Evolutionary conservation across 2,113 vertebrate species (phyloP).

Genomic region (Ia io): DNA sequence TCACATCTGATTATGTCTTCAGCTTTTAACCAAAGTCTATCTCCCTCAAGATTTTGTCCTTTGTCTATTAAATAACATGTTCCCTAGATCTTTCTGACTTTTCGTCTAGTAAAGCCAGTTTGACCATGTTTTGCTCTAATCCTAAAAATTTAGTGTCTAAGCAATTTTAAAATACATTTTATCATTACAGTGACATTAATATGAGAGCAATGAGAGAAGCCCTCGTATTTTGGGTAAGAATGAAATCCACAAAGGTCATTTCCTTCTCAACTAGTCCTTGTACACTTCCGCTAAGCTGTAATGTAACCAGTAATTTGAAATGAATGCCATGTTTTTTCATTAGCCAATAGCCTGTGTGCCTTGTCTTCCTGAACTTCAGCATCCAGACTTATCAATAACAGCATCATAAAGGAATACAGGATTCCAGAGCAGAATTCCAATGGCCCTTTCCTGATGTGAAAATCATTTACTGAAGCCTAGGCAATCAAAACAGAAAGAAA

Average conservation of each 20-base stretch:
- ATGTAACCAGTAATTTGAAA: background rate
- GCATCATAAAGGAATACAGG: constrained; percentile 45
- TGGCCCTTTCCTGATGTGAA: constrained; percentile 72
- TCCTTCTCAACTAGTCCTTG: background rate
- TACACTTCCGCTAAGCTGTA: background rate
- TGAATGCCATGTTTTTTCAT: background rate
- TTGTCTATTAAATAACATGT: background rate
- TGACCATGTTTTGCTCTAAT: background rate
- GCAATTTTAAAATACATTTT: background rate
- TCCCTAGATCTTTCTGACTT: background rate
- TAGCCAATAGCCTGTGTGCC: background rate
- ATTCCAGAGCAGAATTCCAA: constrained; percentile 56
- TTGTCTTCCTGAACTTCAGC: constrained; percentile 34
- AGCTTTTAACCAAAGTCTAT: background rate
- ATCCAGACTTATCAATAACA: constrained; percentile 48
- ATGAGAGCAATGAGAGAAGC: background rate
- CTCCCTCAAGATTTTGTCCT: background rate
- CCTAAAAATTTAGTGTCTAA: background rate
- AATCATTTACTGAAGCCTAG: constrained; percentile 70
- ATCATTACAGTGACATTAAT: background rate
- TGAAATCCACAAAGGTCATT: background rate
- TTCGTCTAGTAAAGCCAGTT: background rate
- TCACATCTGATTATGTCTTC: background rate
- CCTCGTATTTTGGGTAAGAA: background rate
- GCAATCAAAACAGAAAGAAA: constrained; percentile 73